Evolutionary conservation across 2,797 vertebrate genomes (phyloP).

Genomic region (Stomatorhinus walkeri): DNA sequence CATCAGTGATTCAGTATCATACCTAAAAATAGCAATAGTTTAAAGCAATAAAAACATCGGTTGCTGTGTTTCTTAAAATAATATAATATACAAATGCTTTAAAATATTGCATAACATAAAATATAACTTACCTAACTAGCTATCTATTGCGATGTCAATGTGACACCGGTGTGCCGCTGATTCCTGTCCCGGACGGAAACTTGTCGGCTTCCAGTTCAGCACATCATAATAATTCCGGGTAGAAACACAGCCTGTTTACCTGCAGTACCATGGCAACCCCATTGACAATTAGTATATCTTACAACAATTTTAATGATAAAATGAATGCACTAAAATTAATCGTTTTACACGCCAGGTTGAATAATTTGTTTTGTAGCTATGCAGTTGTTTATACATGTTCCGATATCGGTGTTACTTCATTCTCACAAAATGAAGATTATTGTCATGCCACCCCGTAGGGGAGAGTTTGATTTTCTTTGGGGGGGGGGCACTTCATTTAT

Average conservation of each 20-base stretch:
- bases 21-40: background rate
- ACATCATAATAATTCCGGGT: background rate
- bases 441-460: background rate
- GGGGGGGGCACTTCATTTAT: background rate
- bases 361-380: background rate
- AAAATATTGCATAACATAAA: background rate
- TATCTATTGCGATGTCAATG: background rate
- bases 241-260: background rate
- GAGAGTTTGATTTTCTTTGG: background rate
- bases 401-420: background rate
- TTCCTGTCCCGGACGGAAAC: background rate
- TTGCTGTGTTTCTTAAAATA: background rate
- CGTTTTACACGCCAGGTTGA: background rate
- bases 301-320: background rate
- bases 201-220: background rate
- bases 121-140: background rate
- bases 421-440: background rate
- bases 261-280: background rate
- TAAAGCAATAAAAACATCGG: background rate
- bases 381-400: background rate
- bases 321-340: background rate
- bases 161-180: background rate
- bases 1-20: background rate
- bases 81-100: background rate
- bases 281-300: background rate